These are phyloP conservation scores for Oreochromis niloticus DNA, from an alignment of 2,113 vertebrate species.

Conservation along the genomic window DNA sequence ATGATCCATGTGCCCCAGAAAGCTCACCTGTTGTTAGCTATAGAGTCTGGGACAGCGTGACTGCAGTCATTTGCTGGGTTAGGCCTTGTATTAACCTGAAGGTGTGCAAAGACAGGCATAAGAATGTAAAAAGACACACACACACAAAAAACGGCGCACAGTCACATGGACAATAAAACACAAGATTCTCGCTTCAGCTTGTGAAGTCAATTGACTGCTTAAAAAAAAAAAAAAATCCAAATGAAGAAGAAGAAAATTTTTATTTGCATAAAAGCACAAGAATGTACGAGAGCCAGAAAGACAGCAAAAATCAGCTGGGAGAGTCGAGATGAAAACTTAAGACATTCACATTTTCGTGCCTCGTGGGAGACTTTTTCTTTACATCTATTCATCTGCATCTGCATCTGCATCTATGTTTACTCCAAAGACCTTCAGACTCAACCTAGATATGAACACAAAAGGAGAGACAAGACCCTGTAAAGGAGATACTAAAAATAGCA, in stretches of 20 bases:
- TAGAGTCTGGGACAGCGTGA: constrained; percentile 76
- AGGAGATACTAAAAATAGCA: constrained; percentile 72
- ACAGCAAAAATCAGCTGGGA: background rate
- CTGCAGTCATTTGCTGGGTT: constrained; percentile 80
- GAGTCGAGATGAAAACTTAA: background rate
- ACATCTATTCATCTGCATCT: constrained; percentile 11
- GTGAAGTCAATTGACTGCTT: constrained; percentile 38
- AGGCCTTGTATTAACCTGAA: constrained; percentile 91
- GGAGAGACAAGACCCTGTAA: constrained; percentile 20
- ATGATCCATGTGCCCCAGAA: background rate
- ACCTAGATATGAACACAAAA: constrained; percentile 46
- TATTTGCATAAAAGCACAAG: background rate
- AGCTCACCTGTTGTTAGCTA: constrained; percentile 93
- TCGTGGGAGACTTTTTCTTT: background rate
- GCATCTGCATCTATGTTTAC: constrained; percentile 37
- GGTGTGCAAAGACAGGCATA: constrained; percentile 57
- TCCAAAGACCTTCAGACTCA: constrained; percentile 25
- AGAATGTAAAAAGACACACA: constrained; percentile 27
- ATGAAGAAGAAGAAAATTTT: background rate
- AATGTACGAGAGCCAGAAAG: background rate
- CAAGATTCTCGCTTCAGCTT: constrained; percentile 38
- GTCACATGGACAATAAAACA: constrained; percentile 33
- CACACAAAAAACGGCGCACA: background rate
- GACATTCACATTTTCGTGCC: background rate
- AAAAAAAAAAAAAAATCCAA: background rate